Evolutionary conservation across 2,888 invertebrate genomes (phyloP), one percentile per base, ranked within the genome.

Genomic region (Nephrotoma appendiculata): DNA sequence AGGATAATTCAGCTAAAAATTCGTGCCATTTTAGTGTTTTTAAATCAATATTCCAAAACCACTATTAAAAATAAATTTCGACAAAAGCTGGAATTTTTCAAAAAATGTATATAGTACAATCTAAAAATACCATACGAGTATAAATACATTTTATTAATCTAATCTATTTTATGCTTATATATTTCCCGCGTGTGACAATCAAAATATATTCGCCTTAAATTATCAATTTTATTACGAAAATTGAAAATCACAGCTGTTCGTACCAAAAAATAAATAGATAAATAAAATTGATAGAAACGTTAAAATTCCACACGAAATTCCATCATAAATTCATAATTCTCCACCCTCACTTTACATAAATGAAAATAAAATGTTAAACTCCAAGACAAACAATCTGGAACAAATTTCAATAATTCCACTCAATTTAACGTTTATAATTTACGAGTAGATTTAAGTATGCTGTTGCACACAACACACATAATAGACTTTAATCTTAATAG

Each of bases 341-440:
- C 71, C 71, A 71, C 71, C 71, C 71, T 71, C 71, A 71, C 71
- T 71, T 71, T 71, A 71, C 19, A 4, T 71, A 71, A 71, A 71
- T 31, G 31, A 71, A 71, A 7, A 31, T 19, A 57, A 19, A 71
- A 15, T 57, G 15, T 31, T 71, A 71, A 31, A 71, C 9, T 71
- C 71, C 31, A 71, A 71, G 71, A 19, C 71, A 71, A 85, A 85
- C 41, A 85, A 85, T 85, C 84, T 43, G 43, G 84, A 85, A 85
- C 41, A 85, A 85, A 85, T 85, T 85, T 43, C 15, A 85, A 85
- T 85, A 43, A 85, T 43, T 85, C 43, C 84, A 42, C 84, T 85
- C 43, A 85, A 43, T 85, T 85, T 43, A 85, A 43, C 42, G 12
- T 85, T 43, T 42, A 85, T 83, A 83, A 85, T 85, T 85, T 42